Conservation (phyloP, 2,888 invertebrate species). For the Hyalella azteca region DNA sequence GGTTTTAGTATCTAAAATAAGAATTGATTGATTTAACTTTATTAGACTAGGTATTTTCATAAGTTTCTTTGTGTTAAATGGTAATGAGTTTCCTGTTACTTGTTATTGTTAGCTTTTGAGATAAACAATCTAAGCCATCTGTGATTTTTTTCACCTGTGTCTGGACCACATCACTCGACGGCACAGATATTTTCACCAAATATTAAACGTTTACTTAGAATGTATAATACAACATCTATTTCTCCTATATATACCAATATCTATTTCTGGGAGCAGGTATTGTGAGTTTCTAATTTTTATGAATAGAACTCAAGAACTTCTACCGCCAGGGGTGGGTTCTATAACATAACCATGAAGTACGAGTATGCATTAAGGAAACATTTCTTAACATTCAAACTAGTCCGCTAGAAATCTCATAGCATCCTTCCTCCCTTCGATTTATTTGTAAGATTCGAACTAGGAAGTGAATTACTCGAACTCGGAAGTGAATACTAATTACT, state of each 20-base stretch:
- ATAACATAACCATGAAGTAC: too few species aligned
- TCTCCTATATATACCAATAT: not conserved
- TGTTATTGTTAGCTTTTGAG: slow-evolving; percentile 30
- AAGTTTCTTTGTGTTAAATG: not conserved
- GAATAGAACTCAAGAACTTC: too few species aligned
- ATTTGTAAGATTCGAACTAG: too few species aligned
- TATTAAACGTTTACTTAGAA: not conserved
- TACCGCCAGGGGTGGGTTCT: too few species aligned
- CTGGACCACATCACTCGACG: not conserved
- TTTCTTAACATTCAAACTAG: too few species aligned
- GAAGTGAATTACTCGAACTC: too few species aligned
- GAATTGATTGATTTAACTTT: not conserved
- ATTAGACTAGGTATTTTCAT: not conserved
- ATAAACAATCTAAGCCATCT: not conserved
- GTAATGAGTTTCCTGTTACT: not conserved
- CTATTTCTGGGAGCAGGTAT: not conserved
- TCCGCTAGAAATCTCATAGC: too few species aligned
- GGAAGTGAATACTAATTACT: too few species aligned
- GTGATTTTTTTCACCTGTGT: not conserved
- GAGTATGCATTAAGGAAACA: too few species aligned
- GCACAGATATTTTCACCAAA: not conserved
- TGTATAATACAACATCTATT: not conserved
- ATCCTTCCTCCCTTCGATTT: too few species aligned
- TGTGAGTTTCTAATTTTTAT: not conserved
- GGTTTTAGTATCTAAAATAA: not conserved